Evolutionary conservation across 2,113 vertebrate species (phyloP).

Genomic region (Lasiurus cinereus): DNA sequence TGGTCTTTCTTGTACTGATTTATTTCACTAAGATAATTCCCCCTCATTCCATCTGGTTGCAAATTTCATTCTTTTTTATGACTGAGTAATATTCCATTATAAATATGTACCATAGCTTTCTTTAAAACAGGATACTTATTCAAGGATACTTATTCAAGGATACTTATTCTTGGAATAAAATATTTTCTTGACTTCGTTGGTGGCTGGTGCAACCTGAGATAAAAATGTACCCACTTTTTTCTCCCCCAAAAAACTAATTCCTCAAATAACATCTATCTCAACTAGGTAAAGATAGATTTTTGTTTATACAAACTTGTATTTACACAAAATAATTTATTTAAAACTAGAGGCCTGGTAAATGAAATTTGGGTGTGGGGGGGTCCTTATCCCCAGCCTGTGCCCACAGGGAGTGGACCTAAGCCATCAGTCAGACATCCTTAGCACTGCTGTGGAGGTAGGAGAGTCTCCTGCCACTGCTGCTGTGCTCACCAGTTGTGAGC

Average conservation of each 20-base stretch:
- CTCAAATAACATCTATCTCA: not conserved
- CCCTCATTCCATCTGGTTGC: not conserved
- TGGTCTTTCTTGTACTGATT: not conserved
- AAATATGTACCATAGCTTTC: no score
- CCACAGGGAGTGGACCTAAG: no score
- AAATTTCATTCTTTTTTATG: not conserved
- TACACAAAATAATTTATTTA: not conserved
- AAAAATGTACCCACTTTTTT: not conserved
- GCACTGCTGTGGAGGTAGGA: no score
- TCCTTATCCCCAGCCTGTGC: no score
- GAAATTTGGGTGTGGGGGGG: rapidly evolving
- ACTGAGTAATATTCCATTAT: not conserved
- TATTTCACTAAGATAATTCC: not conserved
- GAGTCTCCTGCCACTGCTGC: no score
- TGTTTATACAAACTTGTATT: not conserved
- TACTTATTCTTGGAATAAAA: not conserved
- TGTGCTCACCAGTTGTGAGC: no score
- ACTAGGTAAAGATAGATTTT: not conserved
- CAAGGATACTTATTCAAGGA: no score
- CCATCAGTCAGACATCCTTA: no score
- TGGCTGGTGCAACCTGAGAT: not conserved
- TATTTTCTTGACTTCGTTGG: not conserved
- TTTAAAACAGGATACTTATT: not conserved
- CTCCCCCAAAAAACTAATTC: not conserved
- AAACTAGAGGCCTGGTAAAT: not conserved